phyloP scores from a whole-genome alignment of 2,113 vertebrate species.

The Seriola aureovittata region DNA sequence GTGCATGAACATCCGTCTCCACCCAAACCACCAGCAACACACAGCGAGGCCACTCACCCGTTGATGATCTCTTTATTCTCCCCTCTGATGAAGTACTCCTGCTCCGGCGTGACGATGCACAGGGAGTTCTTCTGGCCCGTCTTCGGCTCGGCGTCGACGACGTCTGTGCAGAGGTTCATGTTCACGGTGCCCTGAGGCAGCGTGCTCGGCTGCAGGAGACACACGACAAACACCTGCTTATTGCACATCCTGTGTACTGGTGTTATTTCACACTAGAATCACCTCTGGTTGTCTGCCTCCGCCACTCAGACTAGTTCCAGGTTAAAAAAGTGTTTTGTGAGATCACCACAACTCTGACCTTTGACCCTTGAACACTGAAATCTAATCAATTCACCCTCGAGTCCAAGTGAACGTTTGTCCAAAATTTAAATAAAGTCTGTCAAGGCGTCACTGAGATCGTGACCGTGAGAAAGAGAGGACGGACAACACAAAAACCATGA shows the following conservation, averaged over 20 bases:
- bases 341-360: too few relatives aligned
- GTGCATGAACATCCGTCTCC: neutral
- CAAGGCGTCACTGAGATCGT: too few relatives aligned
- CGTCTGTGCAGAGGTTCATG: conserved; percentile 87
- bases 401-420: too few relatives aligned
- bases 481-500: too few relatives aligned
- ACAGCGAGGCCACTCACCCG: conserved; percentile 73
- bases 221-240: neutral
- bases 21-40: neutral
- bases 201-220: conserved; percentile 83
- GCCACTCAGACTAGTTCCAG: too few relatives aligned
- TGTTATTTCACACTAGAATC: too few relatives aligned
- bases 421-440: too few relatives aligned
- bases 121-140: conserved; percentile 88
- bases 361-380: too few relatives aligned
- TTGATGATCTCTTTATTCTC: conserved; percentile 89
- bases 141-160: conserved; percentile 86
- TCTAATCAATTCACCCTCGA: too few relatives aligned
- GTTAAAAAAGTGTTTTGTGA: too few relatives aligned
- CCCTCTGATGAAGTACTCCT: conserved; percentile 88
- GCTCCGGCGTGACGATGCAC: conserved; percentile 87
- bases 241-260: neutral
- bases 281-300: too few relatives aligned
- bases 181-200: conserved; percentile 88
- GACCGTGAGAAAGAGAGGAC: too few relatives aligned